These are phyloP conservation scores for Coregonus sp. DNA, from an alignment of 2,797 vertebrate species.

Conservation along the genomic window DNA sequence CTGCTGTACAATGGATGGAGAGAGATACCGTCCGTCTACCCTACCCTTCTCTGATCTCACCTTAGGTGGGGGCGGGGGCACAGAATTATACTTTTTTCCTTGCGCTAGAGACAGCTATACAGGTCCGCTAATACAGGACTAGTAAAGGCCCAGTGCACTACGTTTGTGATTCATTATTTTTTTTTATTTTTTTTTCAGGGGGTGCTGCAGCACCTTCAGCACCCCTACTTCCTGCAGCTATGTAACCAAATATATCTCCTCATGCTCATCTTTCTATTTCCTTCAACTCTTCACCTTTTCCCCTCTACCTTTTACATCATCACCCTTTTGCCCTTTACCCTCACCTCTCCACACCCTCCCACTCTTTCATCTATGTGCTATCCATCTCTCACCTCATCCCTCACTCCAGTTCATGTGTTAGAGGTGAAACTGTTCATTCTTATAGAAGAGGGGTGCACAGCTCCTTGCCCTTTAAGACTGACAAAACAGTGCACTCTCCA, in stretches of 20 bases:
- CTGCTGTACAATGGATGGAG: background rate
- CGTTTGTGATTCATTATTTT: too few relatives aligned
- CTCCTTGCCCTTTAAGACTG: background rate
- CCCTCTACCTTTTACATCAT: background rate
- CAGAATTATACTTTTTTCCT: too few relatives aligned
- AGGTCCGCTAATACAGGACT: too few relatives aligned
- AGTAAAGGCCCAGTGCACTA: too few relatives aligned
- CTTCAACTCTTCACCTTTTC: background rate
- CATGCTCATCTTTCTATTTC: background rate
- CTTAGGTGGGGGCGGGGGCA: background rate
- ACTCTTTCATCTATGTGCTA: background rate
- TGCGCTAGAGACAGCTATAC: too few relatives aligned
- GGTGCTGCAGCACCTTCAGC: too few relatives aligned
- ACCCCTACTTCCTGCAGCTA: too few relatives aligned
- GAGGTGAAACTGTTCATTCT: conserved; percentile 16
- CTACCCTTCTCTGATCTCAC: background rate
- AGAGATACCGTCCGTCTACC: background rate
- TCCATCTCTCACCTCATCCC: background rate
- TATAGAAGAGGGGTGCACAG: conserved; percentile 17
- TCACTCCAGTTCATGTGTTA: conserved; percentile 8
- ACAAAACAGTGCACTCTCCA: background rate
- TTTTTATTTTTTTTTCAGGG: too few relatives aligned
- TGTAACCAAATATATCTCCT: background rate
- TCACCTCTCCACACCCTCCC: background rate
- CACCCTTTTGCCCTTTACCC: background rate